Conservation (phyloP, 2,888 invertebrate genomes). For the Autographa pulchrina region DNA sequence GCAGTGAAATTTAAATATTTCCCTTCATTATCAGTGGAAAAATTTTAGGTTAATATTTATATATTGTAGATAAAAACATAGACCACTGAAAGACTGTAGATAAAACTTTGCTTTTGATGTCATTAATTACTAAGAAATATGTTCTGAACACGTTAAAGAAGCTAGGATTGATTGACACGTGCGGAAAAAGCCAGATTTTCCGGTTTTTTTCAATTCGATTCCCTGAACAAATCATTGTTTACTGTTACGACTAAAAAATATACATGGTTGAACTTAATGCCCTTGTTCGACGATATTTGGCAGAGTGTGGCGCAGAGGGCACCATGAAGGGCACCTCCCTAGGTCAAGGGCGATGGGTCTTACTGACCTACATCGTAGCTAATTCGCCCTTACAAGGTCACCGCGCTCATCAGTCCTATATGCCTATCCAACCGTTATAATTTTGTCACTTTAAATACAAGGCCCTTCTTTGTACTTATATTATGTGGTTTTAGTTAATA, state of each 20-base stretch:
- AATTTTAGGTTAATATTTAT: too few relatives aligned
- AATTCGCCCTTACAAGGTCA: slow-evolving; percentile 79
- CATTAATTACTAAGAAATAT: background rate
- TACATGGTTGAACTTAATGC: slow-evolving; percentile 55
- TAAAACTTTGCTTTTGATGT: background rate
- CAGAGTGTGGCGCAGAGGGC: slow-evolving; percentile 66
- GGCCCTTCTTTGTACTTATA: background rate
- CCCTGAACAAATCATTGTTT: slow-evolving; percentile 13
- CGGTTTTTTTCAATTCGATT: slow-evolving; percentile 17
- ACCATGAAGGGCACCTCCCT: slow-evolving; percentile 78
- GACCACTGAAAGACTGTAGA: too few relatives aligned
- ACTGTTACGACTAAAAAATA: slow-evolving; percentile 23
- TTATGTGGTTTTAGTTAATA: background rate
- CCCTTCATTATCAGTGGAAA: too few relatives aligned
- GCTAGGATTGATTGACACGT: background rate
- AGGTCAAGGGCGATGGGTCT: slow-evolving; percentile 84
- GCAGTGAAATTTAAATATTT: too few relatives aligned
- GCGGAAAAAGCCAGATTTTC: slow-evolving; percentile 14
- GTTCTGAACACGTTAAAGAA: background rate
- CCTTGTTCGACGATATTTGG: slow-evolving; percentile 77
- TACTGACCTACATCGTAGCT: slow-evolving; percentile 83
- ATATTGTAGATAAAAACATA: too few relatives aligned
- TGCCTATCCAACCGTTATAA: slow-evolving; percentile 68
- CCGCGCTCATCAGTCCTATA: slow-evolving; percentile 64
- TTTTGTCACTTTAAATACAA: slow-evolving; percentile 31